Evolutionary conservation across 2,797 vertebrate genomes (phyloP).

Genomic region (Enoplosus armatus): DNA sequence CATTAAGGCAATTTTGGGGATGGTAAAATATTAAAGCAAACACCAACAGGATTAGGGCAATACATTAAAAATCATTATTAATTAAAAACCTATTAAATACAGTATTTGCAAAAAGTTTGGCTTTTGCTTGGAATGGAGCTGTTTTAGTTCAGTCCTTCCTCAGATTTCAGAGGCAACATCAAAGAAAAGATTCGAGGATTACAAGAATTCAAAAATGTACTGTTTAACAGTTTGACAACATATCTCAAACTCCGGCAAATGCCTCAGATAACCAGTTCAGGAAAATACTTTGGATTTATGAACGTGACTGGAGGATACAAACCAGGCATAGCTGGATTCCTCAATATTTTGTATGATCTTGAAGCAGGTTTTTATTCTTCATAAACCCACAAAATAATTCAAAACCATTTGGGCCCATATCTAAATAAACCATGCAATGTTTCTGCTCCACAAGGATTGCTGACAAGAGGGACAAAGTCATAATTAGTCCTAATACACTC

Average conservation of each 20-base stretch:
- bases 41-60: constrained; percentile 10
- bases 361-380: constrained; percentile 5
- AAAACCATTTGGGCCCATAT: not conserved
- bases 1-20: constrained; percentile 5
- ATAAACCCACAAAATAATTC: not conserved
- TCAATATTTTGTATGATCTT: not conserved
- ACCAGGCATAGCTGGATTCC: not conserved
- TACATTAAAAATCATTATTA: constrained; percentile 6
- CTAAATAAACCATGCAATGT: constrained; percentile 13
- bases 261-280: not conserved
- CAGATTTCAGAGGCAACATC: not conserved
- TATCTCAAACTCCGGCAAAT: not conserved
- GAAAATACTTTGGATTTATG: not conserved
- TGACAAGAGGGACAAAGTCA: not conserved
- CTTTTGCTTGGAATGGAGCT: not conserved
- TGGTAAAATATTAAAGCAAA: constrained; percentile 26
- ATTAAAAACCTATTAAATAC: not conserved
- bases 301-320: not conserved
- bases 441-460: not conserved
- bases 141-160: not conserved
- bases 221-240: not conserved
- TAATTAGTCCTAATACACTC: not conserved
- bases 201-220: not conserved
- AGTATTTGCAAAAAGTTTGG: not conserved
- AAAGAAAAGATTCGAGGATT: not conserved